phyloP scores from a whole-genome alignment of 2,113 vertebrate genomes.

The Nycticebus coucang region DNA sequence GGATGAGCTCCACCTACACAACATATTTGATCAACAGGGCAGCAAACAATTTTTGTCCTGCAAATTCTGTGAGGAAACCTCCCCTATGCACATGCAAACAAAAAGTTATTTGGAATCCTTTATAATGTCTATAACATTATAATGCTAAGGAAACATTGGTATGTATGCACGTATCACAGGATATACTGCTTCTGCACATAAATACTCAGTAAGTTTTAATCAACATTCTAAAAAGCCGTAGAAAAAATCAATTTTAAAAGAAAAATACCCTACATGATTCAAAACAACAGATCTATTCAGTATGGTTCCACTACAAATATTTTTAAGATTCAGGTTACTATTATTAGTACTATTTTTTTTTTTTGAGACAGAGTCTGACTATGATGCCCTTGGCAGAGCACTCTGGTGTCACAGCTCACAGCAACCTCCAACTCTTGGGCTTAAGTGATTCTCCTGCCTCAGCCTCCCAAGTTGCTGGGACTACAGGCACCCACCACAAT shows the following conservation, averaged over 20 bases:
- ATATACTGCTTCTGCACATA: background rate
- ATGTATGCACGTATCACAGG: background rate
- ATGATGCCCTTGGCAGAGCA: too few relatives aligned
- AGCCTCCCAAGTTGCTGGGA: too few relatives aligned
- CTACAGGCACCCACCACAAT: too few relatives aligned
- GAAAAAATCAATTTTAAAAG: background rate
- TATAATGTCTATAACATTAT: constrained; percentile 58
- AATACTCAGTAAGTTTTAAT: background rate
- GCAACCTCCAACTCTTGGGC: too few relatives aligned
- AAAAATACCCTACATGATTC: constrained; percentile 10
- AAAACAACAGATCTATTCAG: background rate
- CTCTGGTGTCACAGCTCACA: too few relatives aligned
- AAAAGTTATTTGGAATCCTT: constrained; percentile 75
- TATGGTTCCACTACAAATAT: background rate
- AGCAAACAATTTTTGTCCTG: constrained; percentile 96
- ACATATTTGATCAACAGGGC: constrained; percentile 98
- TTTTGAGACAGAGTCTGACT: too few relatives aligned
- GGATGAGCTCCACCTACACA: constrained; percentile 99
- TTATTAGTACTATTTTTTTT: too few relatives aligned
- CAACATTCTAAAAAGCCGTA: background rate
- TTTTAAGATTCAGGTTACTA: too few relatives aligned
- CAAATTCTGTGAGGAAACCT: constrained; percentile 89
- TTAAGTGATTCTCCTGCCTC: too few relatives aligned
- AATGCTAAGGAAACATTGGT: constrained; percentile 57
- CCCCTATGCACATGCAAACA: constrained; percentile 76